Percentiles rank a stretch among this genome's conserved stretches.
Conservation (phyloP, 1,140 invertebrate genomes). For the Drosophila prosaltans region DNA sequence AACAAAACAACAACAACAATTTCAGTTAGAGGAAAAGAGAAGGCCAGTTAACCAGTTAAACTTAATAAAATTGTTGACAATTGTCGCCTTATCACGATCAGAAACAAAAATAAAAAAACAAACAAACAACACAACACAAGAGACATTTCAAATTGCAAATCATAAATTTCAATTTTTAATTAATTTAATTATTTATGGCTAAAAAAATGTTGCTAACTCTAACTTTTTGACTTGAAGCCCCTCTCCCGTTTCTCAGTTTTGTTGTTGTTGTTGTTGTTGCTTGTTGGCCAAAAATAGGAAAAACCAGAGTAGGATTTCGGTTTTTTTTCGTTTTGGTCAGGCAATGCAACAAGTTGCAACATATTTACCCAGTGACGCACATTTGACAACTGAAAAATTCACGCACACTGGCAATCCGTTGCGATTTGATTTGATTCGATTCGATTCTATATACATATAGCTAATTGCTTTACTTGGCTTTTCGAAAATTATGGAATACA, state of each 20-base stretch:
- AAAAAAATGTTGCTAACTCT: slow-evolving; percentile 43
- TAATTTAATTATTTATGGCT: slow-evolving; percentile 80
- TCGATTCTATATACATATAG: slow-evolving; percentile 33
- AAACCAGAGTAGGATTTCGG: slow-evolving; percentile 27
- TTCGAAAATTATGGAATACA: slow-evolving; percentile 72
- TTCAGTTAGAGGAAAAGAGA: not conserved
- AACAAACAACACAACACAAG: slow-evolving; percentile 43
- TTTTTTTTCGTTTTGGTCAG: slow-evolving; percentile 26
- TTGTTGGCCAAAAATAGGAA: slow-evolving; percentile 61
- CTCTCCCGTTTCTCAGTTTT: too few species aligned
- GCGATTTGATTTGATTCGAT: slow-evolving; percentile 5
- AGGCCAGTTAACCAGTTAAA: not conserved
- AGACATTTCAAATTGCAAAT: slow-evolving; percentile 50
- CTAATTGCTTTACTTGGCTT: slow-evolving; percentile 69
- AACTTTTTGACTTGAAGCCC: slow-evolving; percentile 1
- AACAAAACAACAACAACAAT: slow-evolving; percentile 26
- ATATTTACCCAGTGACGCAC: slow-evolving; percentile 55
- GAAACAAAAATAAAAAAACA: slow-evolving; percentile 47
- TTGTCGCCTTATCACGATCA: slow-evolving; percentile 76
- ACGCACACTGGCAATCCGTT: slow-evolving; percentile 12
- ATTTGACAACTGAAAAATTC: slow-evolving; percentile 47
- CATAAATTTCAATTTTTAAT: slow-evolving; percentile 79
- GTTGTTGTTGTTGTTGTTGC: slow-evolving; percentile 4
- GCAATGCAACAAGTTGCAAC: slow-evolving; percentile 64
- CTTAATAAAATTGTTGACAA: slow-evolving; percentile 80